Conservation (phyloP, 2,888 invertebrate genomes). For the Parochlus steinenii region DNA sequence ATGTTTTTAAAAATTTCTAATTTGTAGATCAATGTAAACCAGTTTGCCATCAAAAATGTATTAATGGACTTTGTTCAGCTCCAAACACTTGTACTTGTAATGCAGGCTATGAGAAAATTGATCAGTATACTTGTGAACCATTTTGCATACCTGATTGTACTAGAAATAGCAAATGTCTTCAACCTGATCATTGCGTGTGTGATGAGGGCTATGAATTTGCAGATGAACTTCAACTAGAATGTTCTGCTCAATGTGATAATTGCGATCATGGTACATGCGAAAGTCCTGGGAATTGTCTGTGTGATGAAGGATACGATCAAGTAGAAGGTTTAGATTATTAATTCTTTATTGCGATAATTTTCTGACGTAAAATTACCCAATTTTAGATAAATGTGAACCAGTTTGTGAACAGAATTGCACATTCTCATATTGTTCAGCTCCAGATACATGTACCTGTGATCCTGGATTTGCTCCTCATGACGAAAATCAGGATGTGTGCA, state of each 20-base stretch:
- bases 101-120: constrained; percentile 13
- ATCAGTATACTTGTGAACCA: constrained; percentile 18
- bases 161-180: constrained; percentile 14
- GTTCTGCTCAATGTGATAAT: no score
- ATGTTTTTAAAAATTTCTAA: no score
- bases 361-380: no score
- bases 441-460: constrained; percentile 19
- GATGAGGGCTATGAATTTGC: constrained; percentile 31
- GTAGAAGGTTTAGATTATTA: no score
- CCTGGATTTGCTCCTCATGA: no score
- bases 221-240: no score
- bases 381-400: constrained; percentile 14
- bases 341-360: no score
- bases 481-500: no score
- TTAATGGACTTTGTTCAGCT: constrained; percentile 17
- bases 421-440: constrained; percentile 21
- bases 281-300: no score
- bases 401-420: constrained; percentile 18
- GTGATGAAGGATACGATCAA: no score
- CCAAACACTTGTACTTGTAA: constrained; percentile 18
- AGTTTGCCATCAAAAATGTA: constrained; percentile 13
- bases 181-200: constrained; percentile 16
- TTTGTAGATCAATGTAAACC: constrained; percentile 10
- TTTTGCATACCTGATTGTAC: constrained; percentile 14
- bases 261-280: no score